Evolutionary conservation across 2,113 vertebrate species (phyloP), one percentile per base, ranked within the genome.

Genomic region (Herpetotheres cachinnans): DNA sequence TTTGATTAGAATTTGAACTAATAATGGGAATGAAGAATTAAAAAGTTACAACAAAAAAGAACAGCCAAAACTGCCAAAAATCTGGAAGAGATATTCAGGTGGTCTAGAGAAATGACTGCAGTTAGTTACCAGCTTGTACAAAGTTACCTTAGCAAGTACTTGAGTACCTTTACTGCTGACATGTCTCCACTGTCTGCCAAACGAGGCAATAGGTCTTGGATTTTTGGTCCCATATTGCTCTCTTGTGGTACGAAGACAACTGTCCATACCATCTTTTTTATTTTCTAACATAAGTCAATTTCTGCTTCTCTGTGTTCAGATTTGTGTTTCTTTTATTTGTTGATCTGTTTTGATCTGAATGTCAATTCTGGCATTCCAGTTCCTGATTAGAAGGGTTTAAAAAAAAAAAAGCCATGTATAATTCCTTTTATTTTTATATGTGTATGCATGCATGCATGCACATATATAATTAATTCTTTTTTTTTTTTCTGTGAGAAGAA

Each of bases 281-380:
- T 82, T 93, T 94, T 86, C 67, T 78, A 84, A 70, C 4, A 0
- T 85, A 54, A 78, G 30, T 95, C 47, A 84, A 2, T 72, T 93
- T 85, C 38, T 79, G 72, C 34, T 58, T 92, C 93, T 86, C 61
- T 70, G 38, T 93, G 69, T 63, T 94, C 42, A 78, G 78, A 87
- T 86, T 92, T 83, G 82, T 87, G 34, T 88, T 89, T 82, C 54
- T 96, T 94, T 62, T 74, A 74, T 72, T 95, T 87, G 63, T 93
- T 83, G n/a, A 71, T 81, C 38, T 83, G 25, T 87, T 82, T 88
- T 69, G 27, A 95, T 46, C 90, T 73, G 74, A 89, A 55, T 38
- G 65, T 76, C 61, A 95, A 74, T 74, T 73, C 11, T 63, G 20
- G 3, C 49, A 78, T 78, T 90, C 47, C 1, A 29, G 21, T 67